phyloP scores from a whole-genome alignment of 1,140 invertebrate species.

The Mamestra configurata region DNA sequence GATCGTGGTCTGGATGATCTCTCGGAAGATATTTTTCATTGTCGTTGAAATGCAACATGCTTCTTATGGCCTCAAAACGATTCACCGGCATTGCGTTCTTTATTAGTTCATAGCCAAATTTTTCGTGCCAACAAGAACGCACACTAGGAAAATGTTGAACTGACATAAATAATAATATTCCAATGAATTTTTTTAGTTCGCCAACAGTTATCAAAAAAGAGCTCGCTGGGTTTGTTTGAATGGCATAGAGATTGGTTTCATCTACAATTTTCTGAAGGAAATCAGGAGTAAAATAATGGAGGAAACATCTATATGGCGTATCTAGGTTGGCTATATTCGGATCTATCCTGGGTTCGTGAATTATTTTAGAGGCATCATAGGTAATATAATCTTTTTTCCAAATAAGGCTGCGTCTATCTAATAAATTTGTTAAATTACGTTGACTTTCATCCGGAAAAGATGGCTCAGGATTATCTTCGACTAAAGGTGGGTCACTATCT shows the following conservation, averaged over 20 bases:
- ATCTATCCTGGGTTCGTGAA: constrained; percentile 59
- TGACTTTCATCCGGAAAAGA: no score
- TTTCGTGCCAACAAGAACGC: constrained; percentile 59
- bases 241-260: constrained; percentile 59
- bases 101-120: constrained; percentile 61
- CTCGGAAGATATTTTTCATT: constrained; percentile 59
- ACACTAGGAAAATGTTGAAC: constrained; percentile 60
- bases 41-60: constrained; percentile 66
- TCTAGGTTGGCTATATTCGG: constrained; percentile 63
- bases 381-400: constrained; percentile 67
- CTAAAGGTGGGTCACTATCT: no score
- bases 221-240: constrained; percentile 56
- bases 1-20: constrained; percentile 13
- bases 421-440: background rate
- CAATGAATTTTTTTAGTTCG: constrained; percentile 62
- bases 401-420: constrained; percentile 68
- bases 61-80: constrained; percentile 62
- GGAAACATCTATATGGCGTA: constrained; percentile 67
- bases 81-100: constrained; percentile 61
- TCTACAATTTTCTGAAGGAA: constrained; percentile 65
- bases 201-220: constrained; percentile 57
- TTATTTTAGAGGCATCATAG: constrained; percentile 61
- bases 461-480: no score
- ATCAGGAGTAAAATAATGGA: constrained; percentile 60
- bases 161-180: constrained; percentile 62